Evolutionary conservation across 2,888 invertebrate genomes (phyloP).

Genomic region (Cylloceria caligata): DNA sequence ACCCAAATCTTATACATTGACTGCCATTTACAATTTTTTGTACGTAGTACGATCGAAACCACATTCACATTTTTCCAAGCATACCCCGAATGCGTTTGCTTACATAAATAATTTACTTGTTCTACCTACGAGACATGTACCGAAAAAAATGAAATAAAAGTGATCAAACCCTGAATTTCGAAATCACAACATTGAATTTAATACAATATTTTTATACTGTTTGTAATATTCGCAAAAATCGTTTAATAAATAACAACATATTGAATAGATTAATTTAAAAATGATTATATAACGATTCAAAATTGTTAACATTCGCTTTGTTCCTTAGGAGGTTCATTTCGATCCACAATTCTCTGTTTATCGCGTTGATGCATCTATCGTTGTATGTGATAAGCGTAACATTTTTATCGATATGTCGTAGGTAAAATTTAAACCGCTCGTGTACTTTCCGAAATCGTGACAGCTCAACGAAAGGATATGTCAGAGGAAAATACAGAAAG

Average conservation of each 20-base stretch:
- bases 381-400: not conserved
- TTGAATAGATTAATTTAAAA: too few species aligned
- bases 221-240: not conserved
- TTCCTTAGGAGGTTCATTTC: not conserved
- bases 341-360: not conserved
- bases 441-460: constrained; percentile 17
- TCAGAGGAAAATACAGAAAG: constrained; percentile 4
- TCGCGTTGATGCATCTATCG: not conserved
- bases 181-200: not conserved
- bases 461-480: constrained; percentile 21
- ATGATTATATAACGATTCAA: not conserved
- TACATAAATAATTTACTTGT: not conserved
- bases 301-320: not conserved
- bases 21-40: constrained; percentile 49
- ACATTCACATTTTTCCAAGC: not conserved
- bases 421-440: constrained; percentile 2
- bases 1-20: constrained; percentile 62
- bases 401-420: constrained; percentile 32
- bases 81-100: not conserved
- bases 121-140: not conserved
- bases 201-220: not conserved
- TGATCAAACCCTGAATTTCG: not conserved
- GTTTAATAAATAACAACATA: too few species aligned
- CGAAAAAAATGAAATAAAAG: not conserved
- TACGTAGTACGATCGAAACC: not conserved